Base-by-base conservation (phyloP, 2,797 vertebrate species). In the Danio kyathit region DNA sequence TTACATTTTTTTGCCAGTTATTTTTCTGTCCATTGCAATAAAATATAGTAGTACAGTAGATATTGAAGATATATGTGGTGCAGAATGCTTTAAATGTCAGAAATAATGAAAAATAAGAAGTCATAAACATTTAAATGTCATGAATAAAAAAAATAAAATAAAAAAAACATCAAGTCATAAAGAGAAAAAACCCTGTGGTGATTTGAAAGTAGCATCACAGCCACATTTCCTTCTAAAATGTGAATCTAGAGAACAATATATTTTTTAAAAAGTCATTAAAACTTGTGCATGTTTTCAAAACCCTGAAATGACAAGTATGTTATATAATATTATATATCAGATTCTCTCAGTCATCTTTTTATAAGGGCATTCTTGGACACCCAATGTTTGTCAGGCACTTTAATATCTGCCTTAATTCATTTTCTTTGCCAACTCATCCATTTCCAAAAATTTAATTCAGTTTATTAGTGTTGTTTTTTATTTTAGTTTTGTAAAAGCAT, bases 81-180 rank as follows among this genome's bases (percentile, higher is more conserved):
- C 12, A 3, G 51, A 59, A 57, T 14, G 5, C 21, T 60, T 74
- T 74, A 74, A 74, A 74, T 74, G 72, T 74, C 72, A 74, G 29
- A 46, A 46, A 59, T 38, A 60, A 74, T 60, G 43, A 38, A 60
- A 48, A 59, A 73, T 17, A 70, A 56, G n/a, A 57, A 29, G 14
- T 40, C 67, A 56, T 44, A 43, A 56, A 17, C 69, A 72, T 56
- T 72, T 54, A 74, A 74, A 60, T 74, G 72, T 74, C 56, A 60
- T 74, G n/a, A 43, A 72, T 17, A 43, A 19, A 2, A 9, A 19
- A 29, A 38, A 61, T 12, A 10, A 10, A 69, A 51, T 9, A 10
- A 69, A 51, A 14, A 65, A 44, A 72, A 72, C 40, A 43, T 12
- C 10, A 41, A 12, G 6, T 12, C 16, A n/a, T 52, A 52, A 40